A percentile compares a stretch with the other conserved stretches of the same genome.
phyloP scores from a whole-genome alignment of 2,113 vertebrate genomes.

The Platycercus adscitus region DNA sequence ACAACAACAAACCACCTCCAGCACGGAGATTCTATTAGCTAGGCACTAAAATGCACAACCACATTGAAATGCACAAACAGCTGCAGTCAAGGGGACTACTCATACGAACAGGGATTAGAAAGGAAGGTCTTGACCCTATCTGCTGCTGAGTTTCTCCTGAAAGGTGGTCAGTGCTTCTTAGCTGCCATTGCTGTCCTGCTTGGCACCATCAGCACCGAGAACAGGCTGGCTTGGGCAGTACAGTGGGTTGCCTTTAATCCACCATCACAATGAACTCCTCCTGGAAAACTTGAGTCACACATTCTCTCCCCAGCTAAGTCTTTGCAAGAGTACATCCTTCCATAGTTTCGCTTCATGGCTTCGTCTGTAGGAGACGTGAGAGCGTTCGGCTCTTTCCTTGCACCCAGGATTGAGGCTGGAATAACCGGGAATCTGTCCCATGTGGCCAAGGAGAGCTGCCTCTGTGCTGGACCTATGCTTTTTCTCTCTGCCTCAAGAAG shows the following conservation, averaged over 20 bases:
- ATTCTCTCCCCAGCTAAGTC: background rate
- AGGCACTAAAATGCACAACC: constrained; percentile 47
- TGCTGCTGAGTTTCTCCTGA: background rate
- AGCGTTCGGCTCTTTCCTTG: accelerated
- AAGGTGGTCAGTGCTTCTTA: background rate
- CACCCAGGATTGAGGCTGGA: background rate
- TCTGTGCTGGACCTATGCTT: background rate
- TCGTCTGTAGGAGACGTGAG: background rate
- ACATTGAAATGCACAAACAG: constrained; percentile 31
- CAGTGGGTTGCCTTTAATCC: background rate
- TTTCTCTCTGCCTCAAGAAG: background rate
- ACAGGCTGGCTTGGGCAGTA: background rate
- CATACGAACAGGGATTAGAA: background rate
- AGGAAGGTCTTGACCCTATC: background rate
- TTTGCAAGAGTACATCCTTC: background rate
- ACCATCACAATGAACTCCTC: background rate
- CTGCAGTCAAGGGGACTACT: constrained; percentile 5
- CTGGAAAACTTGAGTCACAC: background rate
- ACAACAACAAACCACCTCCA: constrained; percentile 23
- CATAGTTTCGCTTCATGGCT: background rate
- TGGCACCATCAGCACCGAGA: background rate
- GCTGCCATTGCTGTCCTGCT: background rate
- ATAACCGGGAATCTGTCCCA: accelerated
- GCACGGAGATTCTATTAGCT: constrained; percentile 26
- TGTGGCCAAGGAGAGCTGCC: background rate